Conservation (phyloP, 2,113 vertebrate genomes). For the western clawed frog (Xenopus tropicalis) region DNA sequence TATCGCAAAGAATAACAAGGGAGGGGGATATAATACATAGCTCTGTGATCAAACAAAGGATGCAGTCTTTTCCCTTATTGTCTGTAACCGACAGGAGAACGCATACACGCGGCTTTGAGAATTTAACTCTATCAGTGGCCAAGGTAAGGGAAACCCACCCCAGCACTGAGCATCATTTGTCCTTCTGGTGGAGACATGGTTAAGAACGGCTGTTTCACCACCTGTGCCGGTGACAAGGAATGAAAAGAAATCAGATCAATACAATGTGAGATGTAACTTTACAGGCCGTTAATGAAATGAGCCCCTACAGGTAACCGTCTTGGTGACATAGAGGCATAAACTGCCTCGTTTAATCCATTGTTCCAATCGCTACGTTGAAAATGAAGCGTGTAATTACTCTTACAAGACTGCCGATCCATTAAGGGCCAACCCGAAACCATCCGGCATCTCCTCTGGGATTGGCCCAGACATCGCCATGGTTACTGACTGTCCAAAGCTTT, state of each 20-base stretch:
- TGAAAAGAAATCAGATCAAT: slow-evolving; percentile 25
- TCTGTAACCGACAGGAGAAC: too few relatives aligned
- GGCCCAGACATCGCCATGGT: slow-evolving; percentile 30
- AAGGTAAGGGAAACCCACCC: too few relatives aligned
- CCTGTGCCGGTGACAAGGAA: slow-evolving; percentile 19
- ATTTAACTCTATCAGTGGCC: too few relatives aligned
- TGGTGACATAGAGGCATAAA: slow-evolving; percentile 30
- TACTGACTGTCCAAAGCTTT: slow-evolving; percentile 43
- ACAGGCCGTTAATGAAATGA: slow-evolving; percentile 36
- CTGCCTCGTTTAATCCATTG: slow-evolving; percentile 42
- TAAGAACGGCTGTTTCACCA: slow-evolving; percentile 8
- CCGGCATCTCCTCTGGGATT: slow-evolving; percentile 31
- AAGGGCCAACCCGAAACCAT: slow-evolving; percentile 30
- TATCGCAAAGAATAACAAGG: too few relatives aligned
- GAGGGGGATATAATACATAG: too few relatives aligned
- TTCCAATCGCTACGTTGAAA: slow-evolving; percentile 30
- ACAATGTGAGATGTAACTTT: slow-evolving; percentile 32
- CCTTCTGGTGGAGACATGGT: slow-evolving; percentile 12
- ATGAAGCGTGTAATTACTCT: slow-evolving; percentile 43
- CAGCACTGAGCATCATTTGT: too few relatives aligned
- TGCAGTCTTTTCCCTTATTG: too few relatives aligned
- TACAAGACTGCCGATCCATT: slow-evolving; percentile 28
- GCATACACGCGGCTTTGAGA: too few relatives aligned
- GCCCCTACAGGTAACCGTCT: slow-evolving; percentile 24
- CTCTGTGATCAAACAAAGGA: too few relatives aligned